Evolutionary conservation across 2,113 vertebrate genomes (phyloP).

Genomic region (Abramis brama): DNA sequence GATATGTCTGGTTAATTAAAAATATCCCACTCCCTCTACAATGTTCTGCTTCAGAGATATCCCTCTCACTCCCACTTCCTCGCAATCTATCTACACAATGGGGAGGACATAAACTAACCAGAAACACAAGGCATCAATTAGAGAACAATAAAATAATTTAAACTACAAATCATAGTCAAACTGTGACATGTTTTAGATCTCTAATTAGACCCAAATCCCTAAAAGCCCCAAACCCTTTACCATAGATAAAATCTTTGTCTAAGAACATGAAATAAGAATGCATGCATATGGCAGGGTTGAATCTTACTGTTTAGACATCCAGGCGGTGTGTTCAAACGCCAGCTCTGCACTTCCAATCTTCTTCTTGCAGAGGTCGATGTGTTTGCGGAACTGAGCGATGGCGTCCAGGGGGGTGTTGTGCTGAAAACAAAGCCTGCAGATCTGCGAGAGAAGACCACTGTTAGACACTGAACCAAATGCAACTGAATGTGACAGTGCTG

Average conservation of each 20-base stretch:
- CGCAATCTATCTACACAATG: background rate
- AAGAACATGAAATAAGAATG: background rate
- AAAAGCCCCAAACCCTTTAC: background rate
- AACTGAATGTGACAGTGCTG: background rate
- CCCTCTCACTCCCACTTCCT: background rate
- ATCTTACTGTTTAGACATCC: conserved; percentile 99
- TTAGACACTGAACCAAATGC: background rate
- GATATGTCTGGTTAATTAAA: background rate
- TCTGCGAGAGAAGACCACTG: conserved; percentile 73
- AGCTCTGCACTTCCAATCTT: conserved; percentile 96
- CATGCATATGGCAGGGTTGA: background rate
- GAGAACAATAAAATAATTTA: background rate
- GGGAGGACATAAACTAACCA: background rate
- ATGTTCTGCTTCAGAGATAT: background rate
- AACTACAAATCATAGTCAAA: background rate
- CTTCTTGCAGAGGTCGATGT: conserved; percentile 96
- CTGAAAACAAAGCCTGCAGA: conserved; percentile 97
- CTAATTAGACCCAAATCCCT: background rate
- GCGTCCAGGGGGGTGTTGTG: conserved; percentile 96
- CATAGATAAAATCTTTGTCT: background rate
- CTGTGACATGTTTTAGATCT: background rate
- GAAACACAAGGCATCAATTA: background rate
- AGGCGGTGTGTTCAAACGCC: conserved; percentile 93
- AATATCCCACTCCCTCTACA: background rate
- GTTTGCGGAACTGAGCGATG: conserved; percentile 96